Evolutionary conservation across 2,888 invertebrate species (phyloP).

Genomic region (Diadromus collaris): DNA sequence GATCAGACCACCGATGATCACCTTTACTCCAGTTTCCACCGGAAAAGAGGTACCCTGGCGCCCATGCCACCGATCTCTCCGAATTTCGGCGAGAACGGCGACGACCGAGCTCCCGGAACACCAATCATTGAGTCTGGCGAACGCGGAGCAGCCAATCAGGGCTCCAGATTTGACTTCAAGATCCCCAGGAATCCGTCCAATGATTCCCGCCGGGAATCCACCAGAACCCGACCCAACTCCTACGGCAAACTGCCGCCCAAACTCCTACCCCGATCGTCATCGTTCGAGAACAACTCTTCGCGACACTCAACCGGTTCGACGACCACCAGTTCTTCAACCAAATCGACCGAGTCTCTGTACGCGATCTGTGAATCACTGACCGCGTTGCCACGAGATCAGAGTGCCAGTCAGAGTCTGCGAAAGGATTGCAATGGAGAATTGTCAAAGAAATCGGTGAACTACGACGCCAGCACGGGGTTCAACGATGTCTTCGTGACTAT

Average conservation of each 20-base stretch:
- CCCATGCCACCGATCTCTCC: slow-evolving; percentile 76
- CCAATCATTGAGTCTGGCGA: slow-evolving; percentile 24
- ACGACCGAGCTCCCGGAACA: slow-evolving; percentile 53
- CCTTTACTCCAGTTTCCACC: slow-evolving; percentile 63
- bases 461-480: slow-evolving; percentile 11
- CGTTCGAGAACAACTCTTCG: slow-evolving; percentile 71
- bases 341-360: slow-evolving; percentile 74
- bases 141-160: slow-evolving; percentile 25
- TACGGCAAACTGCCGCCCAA: slow-evolving; percentile 73
- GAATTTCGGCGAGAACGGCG: slow-evolving; percentile 67
- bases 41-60: slow-evolving; percentile 72
- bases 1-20: slow-evolving; percentile 51
- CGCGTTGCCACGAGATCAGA: slow-evolving; percentile 54
- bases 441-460: slow-evolving; percentile 18
- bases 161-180: slow-evolving; percentile 55
- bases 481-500: slow-evolving; percentile 35
- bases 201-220: slow-evolving; percentile 27
- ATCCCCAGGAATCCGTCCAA: slow-evolving; percentile 33
- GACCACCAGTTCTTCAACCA: slow-evolving; percentile 72
- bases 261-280: slow-evolving; percentile 72
- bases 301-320: slow-evolving; percentile 76
- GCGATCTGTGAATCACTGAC: slow-evolving; percentile 72
- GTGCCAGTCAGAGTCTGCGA: slow-evolving; percentile 7
- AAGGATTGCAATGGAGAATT: slow-evolving; percentile 19
- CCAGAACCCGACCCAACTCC: slow-evolving; percentile 68